Conservation (phyloP, 1,140 invertebrate genomes). For the Samia ricini region DNA sequence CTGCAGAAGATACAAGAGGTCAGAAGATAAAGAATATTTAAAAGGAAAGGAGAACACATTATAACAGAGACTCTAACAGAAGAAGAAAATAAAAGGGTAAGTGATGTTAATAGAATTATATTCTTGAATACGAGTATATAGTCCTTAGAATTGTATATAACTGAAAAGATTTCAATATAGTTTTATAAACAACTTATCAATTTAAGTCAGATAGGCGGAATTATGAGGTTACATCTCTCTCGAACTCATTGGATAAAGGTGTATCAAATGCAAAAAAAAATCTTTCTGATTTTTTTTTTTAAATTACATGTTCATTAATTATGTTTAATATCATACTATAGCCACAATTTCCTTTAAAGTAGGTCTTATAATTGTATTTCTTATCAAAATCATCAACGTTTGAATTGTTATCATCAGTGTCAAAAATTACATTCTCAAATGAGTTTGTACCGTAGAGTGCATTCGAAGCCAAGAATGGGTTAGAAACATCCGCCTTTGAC, state of each 20-base stretch:
- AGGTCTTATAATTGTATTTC: neutral
- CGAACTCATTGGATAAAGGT: neutral
- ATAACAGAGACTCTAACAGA: neutral
- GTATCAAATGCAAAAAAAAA: neutral
- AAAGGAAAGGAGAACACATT: neutral
- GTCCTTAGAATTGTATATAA: too few species aligned
- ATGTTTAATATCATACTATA: neutral
- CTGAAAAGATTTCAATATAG: too few species aligned
- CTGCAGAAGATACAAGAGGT: conserved; percentile 33
- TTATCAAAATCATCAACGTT: neutral
- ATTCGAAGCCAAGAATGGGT: conserved; percentile 65
- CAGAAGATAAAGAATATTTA: conserved; percentile 6
- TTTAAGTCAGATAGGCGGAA: too few species aligned
- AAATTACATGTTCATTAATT: neutral
- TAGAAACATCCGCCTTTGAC: conserved; percentile 73
- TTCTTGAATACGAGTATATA: too few species aligned
- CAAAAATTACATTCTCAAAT: neutral
- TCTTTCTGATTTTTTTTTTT: neutral
- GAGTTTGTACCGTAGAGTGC: conserved; percentile 30
- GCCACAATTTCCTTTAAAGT: neutral
- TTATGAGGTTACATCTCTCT: neutral
- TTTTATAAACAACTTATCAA: too few species aligned
- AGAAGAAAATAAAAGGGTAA: conserved; percentile 2
- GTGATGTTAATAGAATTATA: neutral
- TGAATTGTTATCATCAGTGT: neutral